phyloP scores from a whole-genome alignment of 2,797 vertebrate species.

The Heliangelus exortis region DNA sequence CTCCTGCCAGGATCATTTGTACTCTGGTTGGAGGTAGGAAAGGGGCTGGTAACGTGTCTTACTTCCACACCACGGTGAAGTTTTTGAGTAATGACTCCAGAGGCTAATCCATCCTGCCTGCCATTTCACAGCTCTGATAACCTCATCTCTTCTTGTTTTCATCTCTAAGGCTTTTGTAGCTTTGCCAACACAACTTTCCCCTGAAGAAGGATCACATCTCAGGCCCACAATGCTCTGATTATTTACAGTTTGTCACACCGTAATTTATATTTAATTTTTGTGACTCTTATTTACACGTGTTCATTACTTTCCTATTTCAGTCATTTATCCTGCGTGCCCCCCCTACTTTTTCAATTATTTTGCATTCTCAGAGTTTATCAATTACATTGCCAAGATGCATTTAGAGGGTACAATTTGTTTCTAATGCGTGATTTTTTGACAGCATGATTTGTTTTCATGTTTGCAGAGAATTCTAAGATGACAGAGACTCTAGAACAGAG shows the following conservation, averaged over 20 bases:
- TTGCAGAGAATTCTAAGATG: slow-evolving; percentile 7
- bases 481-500: slow-evolving; percentile 9
- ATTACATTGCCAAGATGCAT: slow-evolving; percentile 51
- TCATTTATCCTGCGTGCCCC: slow-evolving; percentile 44
- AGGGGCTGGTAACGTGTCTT: not conserved
- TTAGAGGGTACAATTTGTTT: slow-evolving; percentile 58
- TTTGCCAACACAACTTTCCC: slow-evolving; percentile 29
- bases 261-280: slow-evolving; percentile 70
- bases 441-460: slow-evolving; percentile 64
- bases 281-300: slow-evolving; percentile 61
- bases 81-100: slow-evolving; percentile 15
- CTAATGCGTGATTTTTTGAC: slow-evolving; percentile 56
- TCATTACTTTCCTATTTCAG: slow-evolving; percentile 66
- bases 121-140: slow-evolving; percentile 17
- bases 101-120: slow-evolving; percentile 13
- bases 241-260: slow-evolving; percentile 44
- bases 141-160: not conserved
- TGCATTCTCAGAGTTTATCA: slow-evolving; percentile 37
- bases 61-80: not conserved
- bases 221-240: slow-evolving; percentile 56
- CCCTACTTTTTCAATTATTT: slow-evolving; percentile 63
- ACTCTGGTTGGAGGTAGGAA: not conserved
- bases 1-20: not conserved
- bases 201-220: slow-evolving; percentile 48
- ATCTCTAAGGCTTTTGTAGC: not conserved